These are phyloP conservation scores for Henricia sp. DNA, from an alignment of 53 echinoderm and acorn worm genomes.

Conservation along the genomic window DNA sequence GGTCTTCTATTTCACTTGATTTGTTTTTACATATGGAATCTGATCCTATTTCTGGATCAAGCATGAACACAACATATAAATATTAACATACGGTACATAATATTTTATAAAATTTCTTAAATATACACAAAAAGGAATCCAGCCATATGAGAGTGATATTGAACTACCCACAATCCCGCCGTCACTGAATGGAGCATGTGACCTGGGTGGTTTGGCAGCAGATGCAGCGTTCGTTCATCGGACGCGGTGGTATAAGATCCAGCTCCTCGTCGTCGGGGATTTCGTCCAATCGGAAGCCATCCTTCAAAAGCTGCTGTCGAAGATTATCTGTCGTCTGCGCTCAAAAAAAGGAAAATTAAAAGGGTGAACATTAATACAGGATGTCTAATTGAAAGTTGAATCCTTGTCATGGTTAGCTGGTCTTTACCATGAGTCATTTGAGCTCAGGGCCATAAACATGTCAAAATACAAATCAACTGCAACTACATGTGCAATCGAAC, in stretches of 20 bases:
- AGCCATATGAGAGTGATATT: background rate
- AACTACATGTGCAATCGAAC: no score
- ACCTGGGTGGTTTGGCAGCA: constrained; percentile 85
- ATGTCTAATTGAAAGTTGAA: no score
- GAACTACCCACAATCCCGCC: background rate
- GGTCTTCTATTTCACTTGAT: no score
- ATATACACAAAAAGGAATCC: constrained; percentile 40
- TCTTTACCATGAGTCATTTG: no score
- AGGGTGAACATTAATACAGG: no score
- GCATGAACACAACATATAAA: no score
- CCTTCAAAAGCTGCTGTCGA: constrained; percentile 94
- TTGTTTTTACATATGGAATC: no score
- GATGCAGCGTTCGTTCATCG: constrained; percentile 93
- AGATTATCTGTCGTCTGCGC: constrained; percentile 92
- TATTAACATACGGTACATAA: constrained; percentile 12
- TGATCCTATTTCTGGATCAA: no score
- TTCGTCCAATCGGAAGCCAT: constrained; percentile 97
- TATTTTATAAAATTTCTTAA: constrained; percentile 26
- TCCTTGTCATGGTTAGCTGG: no score
- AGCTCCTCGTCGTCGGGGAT: constrained; percentile 98
- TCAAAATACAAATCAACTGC: no score
- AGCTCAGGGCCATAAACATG: no score
- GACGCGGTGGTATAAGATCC: constrained; percentile 94
- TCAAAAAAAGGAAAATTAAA: constrained; percentile 14
- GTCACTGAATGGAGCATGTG: constrained; percentile 57